Conservation (phyloP, 2,888 invertebrate genomes). For the Cryptosula pallasiana region DNA sequence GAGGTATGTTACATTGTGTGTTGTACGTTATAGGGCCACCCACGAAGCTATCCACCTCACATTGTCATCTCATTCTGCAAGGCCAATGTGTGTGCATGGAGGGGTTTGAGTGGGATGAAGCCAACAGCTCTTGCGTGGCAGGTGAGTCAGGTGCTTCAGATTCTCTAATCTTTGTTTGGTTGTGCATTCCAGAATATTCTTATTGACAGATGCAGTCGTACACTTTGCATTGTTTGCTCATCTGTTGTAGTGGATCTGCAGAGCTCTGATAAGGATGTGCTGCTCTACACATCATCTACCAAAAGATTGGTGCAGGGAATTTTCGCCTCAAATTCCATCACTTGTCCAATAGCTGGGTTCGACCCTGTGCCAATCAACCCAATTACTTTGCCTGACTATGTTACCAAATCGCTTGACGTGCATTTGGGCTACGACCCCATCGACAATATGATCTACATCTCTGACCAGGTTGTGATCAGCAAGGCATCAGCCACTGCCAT, state of each 20-base stretch:
- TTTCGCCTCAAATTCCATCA: background rate
- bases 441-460: background rate
- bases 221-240: no score
- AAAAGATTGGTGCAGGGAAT: background rate
- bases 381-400: background rate
- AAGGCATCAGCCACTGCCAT: background rate
- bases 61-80: constrained; percentile 15
- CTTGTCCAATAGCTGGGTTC: background rate
- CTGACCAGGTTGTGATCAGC: background rate
- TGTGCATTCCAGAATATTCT: no score
- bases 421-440: background rate
- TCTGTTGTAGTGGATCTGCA: background rate
- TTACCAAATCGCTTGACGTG: background rate
- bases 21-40: background rate
- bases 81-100: background rate
- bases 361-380: background rate
- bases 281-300: background rate
- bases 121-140: background rate
- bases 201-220: no score
- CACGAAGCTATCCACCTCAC: background rate
- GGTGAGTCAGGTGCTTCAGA: no score
- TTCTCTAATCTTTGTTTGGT: no score
- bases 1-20: no score
- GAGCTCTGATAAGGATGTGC: background rate
- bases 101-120: background rate